phyloP scores from a whole-genome alignment of 2,797 vertebrate species.

The Scleropages formosus region DNA sequence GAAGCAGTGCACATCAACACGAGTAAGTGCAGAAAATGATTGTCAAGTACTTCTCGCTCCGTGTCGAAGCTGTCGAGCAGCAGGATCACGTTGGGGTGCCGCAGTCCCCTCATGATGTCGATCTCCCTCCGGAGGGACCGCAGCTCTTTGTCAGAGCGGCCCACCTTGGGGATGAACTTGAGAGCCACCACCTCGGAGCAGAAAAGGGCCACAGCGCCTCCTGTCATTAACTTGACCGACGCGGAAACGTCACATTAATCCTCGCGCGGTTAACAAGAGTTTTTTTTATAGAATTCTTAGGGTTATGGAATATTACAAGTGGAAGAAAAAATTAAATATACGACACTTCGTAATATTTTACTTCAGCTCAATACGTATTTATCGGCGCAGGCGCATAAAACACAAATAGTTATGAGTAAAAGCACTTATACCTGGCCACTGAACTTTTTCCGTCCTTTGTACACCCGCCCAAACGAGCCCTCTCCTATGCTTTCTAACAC shows the following conservation, averaged over 20 bases:
- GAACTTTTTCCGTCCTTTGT: constrained; percentile 83
- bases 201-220: not conserved
- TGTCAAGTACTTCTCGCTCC: constrained; percentile 84
- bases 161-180: constrained; percentile 93
- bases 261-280: no score
- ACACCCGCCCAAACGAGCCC: constrained; percentile 90
- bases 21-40: no score
- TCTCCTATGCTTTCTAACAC: constrained; percentile 87
- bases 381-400: not conserved
- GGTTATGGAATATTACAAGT: no score
- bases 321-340: no score
- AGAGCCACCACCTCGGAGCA: constrained; percentile 83
- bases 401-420: not conserved
- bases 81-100: constrained; percentile 90
- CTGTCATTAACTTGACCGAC: no score
- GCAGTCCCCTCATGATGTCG: constrained; percentile 87
- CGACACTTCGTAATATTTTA: no score
- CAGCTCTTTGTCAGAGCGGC: constrained; percentile 89
- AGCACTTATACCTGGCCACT: constrained; percentile 73
- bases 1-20: no score
- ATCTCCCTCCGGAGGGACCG: constrained; percentile 85
- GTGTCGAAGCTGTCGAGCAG: constrained; percentile 96
- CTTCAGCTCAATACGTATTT: no score
- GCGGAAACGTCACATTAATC: no score
- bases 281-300: no score